Evolutionary conservation across 2,113 vertebrate genomes (phyloP), one percentile per base, ranked within the genome.

Genomic region (Aldabrachelys gigantea): DNA sequence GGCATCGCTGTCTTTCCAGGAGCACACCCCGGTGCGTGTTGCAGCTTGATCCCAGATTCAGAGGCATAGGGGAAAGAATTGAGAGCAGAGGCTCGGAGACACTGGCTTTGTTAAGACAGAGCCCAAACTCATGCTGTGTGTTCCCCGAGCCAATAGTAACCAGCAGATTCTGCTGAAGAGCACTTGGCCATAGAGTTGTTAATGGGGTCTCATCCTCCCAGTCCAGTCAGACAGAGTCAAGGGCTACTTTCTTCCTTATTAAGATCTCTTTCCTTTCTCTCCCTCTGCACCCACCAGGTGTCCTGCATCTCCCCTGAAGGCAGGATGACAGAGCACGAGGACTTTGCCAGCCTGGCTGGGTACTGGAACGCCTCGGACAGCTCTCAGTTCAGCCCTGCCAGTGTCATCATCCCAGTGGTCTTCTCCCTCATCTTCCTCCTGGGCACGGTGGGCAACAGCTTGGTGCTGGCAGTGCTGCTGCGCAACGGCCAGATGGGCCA

Each of bases 401-500:
- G 98, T 3, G 94, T 99, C 38, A 98, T 99, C 5, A 98, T 99
- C 24, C 99, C 98, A 0, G 98, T 99, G 65, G 98, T 99, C 81
- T 99, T 99, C 98, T 99, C 99, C 4, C 97, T 99, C 96, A 99
- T 99, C 94, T 99, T 99, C 92, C 97, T 99, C 57, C 97, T 99
- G 82, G 98, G 99, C 69, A 99, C 98, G 1, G 96, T 99, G 3
- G 99, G 99, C 56, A 99, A 99, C 96, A 99, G 98, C 94, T 95
- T 99, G 94, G 99, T 99, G 57, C 97, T 99, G 10, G 99, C 99
- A 1, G 99, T 99, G 92, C 98, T 99, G 25, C 97, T 99, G 83
- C 95, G 97, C 76, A 99, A 98, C 2, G 97, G 99, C 1, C 99
- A 99, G 89, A 97, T 98, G 56, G 98, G 98, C 5, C 99, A 99